Evolutionary conservation across 2,888 invertebrate genomes (phyloP).

Genomic region (Nomada goodeniana): DNA sequence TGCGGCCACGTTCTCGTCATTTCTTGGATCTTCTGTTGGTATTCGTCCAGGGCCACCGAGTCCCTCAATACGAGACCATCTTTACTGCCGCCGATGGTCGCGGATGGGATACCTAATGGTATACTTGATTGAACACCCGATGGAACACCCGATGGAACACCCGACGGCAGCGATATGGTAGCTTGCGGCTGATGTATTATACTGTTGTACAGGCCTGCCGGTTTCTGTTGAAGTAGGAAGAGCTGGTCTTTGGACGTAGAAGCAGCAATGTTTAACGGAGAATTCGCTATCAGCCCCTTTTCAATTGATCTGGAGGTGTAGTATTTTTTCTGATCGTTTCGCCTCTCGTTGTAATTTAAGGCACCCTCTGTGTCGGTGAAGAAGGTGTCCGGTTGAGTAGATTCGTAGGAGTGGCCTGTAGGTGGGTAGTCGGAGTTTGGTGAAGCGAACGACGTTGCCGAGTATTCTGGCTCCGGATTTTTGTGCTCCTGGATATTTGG

Average conservation of each 20-base stretch:
- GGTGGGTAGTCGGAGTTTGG: constrained; percentile 34
- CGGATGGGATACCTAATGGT: constrained; percentile 50
- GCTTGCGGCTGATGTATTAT: constrained; percentile 22
- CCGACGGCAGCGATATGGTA: constrained; percentile 46
- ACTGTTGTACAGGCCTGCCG: constrained; percentile 5
- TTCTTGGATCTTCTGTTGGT: constrained; percentile 76
- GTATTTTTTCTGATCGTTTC: constrained; percentile 39
- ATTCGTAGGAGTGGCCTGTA: constrained; percentile 35
- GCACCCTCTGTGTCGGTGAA: constrained; percentile 46
- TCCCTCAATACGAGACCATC: constrained; percentile 76
- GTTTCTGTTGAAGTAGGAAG: constrained; percentile 30
- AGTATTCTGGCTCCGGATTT: constrained; percentile 28
- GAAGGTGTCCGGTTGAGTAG: constrained; percentile 11
- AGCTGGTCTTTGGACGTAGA: constrained; percentile 31
- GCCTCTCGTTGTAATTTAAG: constrained; percentile 27
- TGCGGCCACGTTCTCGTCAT: constrained; percentile 79
- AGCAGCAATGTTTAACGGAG: constrained; percentile 18
- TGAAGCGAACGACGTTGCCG: constrained; percentile 36
- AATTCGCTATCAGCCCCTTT: constrained; percentile 48
- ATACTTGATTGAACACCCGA: constrained; percentile 3
- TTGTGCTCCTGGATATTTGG: constrained; percentile 14
- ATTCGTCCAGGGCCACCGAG: constrained; percentile 76
- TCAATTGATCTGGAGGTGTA: constrained; percentile 60
- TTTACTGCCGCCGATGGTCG: constrained; percentile 67
- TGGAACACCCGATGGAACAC: constrained; percentile 44